phyloP scores from a whole-genome alignment of 1,140 invertebrate genomes.

The Myzus persicae region DNA sequence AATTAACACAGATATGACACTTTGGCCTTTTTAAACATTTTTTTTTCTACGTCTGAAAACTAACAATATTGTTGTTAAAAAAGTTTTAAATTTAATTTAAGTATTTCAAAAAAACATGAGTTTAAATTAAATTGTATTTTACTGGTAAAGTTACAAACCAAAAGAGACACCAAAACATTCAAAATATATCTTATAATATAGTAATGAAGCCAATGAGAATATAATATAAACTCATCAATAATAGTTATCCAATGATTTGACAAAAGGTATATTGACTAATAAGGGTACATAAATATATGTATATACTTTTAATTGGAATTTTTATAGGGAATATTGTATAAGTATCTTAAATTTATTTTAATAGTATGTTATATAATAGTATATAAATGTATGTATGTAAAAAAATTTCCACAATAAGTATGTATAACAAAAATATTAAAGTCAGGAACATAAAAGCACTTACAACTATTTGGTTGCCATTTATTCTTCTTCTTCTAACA shows the following conservation, averaged over 20 bases:
- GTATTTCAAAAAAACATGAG: not conserved
- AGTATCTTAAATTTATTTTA: conserved; percentile 29
- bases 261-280: conserved; percentile 34
- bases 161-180: conserved; percentile 14
- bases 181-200: conserved; percentile 28
- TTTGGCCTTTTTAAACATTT: conserved; percentile 34
- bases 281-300: not conserved
- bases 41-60: conserved; percentile 32
- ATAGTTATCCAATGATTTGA: conserved; percentile 17
- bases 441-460: conserved; percentile 54
- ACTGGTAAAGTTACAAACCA: not conserved
- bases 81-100: conserved; percentile 2
- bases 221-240: conserved; percentile 33
- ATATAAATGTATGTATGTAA: conserved; percentile 54
- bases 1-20: conserved; percentile 51
- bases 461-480: conserved; percentile 35
- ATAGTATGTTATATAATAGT: conserved; percentile 32
- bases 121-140: conserved; percentile 19
- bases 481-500: not conserved
- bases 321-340: not conserved
- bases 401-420: conserved; percentile 48
- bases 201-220: conserved; percentile 31
- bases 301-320: conserved; percentile 25
- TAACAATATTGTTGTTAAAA: conserved; percentile 38
- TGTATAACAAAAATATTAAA: conserved; percentile 49